Evolutionary conservation across 1,140 invertebrate species (phyloP).

Genomic region (Caenorhabditis brenneri): DNA sequence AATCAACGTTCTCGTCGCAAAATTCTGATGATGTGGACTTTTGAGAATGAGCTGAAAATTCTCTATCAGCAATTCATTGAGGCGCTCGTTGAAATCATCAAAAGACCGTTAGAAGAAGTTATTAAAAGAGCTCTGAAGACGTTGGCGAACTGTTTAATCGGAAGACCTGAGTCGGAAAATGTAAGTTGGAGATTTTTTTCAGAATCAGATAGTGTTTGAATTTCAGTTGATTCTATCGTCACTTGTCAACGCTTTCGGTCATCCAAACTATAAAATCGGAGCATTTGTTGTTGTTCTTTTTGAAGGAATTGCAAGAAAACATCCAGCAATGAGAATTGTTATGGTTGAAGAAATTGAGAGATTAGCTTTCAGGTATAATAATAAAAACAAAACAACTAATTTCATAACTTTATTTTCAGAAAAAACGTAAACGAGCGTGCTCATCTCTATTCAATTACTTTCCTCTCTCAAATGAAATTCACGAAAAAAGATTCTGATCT

Average conservation of each 20-base stretch:
- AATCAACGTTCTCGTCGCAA: constrained; percentile 72
- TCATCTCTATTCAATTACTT: constrained; percentile 46
- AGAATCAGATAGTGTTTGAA: not conserved
- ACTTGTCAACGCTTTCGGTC: constrained; percentile 92
- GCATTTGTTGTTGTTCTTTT: constrained; percentile 85
- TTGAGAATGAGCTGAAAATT: constrained; percentile 83
- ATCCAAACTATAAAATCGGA: constrained; percentile 85
- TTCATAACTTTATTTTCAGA: constrained; percentile 37
- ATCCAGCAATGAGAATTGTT: constrained; percentile 88
- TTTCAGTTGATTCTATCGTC: constrained; percentile 77
- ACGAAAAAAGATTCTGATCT: constrained; percentile 25
- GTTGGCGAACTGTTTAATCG: constrained; percentile 81
- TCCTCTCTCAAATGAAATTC: constrained; percentile 50
- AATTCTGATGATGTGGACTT: constrained; percentile 77
- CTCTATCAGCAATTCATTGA: constrained; percentile 79
- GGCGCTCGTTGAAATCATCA: constrained; percentile 75
- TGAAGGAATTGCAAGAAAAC: constrained; percentile 80
- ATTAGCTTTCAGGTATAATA: constrained; percentile 79
- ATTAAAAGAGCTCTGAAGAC: constrained; percentile 60
- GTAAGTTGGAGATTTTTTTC: not conserved
- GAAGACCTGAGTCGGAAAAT: constrained; percentile 84
- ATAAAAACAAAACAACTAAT: too few relatives aligned
- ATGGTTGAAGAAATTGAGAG: constrained; percentile 87
- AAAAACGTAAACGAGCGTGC: constrained; percentile 44
- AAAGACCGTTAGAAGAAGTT: constrained; percentile 62